Base-by-base conservation (phyloP, 1,140 invertebrate species). In the Danaus plexippus region DNA sequence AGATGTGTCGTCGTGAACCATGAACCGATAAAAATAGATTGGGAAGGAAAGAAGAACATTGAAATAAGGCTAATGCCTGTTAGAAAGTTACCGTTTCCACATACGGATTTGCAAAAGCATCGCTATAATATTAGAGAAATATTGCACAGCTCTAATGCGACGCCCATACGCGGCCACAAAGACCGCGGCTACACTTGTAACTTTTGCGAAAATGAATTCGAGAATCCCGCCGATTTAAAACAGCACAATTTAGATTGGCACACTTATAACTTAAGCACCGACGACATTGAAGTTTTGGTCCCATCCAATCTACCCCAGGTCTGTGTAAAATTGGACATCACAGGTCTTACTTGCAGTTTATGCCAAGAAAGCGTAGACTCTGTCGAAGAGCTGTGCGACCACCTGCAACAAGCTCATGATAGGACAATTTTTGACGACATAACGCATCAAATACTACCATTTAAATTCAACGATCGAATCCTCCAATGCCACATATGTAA, bases 281-380 rank as follows among this genome's bases (percentile, higher is more conserved):
- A 42, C 15, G 43, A 41, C 11, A 2, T 40, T 2, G 11, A 52
- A 45, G 12, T 9, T 11, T 7, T 57, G 22, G 49, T 57, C 0
- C 56, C 56, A 3, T 13, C 15, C 8, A 44, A 52, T 42, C 12
- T 57, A 9, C 51, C 44, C 12, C 43, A 52, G 50, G 32, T 66
- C 46, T 59, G 64, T 59, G 64, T 67, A 7, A 73, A 75, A 54
- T 46, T 77, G 10, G 75, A 77, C 45, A 69, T 75, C 18, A 77
- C 72, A 8, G 57, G 48, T 41, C 63, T 77, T 0, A 57, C 60
- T 41, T 77, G 75, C 52, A 67, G 62, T 9, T 22, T 77, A 15
- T 77, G 73, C 56, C 12, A 59, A 2, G 13, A 9, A 8, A 47
- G 41, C 9, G 58, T 73, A 1, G 58, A 64, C 6, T 58, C 43